These are phyloP conservation scores for Armadillidium nasatum DNA, from an alignment of 1,140 invertebrate species.

Conservation along the genomic window DNA sequence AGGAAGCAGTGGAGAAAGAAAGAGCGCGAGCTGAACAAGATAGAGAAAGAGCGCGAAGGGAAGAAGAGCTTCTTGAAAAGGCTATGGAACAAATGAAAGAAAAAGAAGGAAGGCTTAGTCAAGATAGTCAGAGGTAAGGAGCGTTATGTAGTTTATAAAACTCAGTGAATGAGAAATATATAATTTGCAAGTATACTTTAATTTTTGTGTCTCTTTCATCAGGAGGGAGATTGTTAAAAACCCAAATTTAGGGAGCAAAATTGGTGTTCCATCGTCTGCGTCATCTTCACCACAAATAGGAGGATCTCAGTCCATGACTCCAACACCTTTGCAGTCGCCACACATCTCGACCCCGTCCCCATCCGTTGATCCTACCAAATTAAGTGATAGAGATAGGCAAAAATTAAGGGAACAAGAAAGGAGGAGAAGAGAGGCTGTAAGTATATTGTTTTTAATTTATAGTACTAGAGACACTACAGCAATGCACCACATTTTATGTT, in stretches of 20 bases:
- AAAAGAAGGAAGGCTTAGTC: conserved; percentile 39
- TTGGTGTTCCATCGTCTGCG: conserved; percentile 26
- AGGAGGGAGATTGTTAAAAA: not conserved
- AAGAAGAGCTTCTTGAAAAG: conserved; percentile 72
- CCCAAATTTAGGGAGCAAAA: not conserved
- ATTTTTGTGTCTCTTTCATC: not conserved
- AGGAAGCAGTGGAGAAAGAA: conserved; percentile 78
- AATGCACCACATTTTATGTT: too few relatives aligned
- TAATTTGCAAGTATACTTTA: too few relatives aligned
- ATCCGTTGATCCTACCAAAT: conserved; percentile 33
- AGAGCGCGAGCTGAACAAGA: conserved; percentile 63
- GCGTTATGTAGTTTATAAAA: not conserved
- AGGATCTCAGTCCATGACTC: not conserved
- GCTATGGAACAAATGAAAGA: conserved; percentile 64
- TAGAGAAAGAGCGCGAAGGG: conserved; percentile 58
- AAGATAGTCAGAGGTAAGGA: conserved; percentile 32
- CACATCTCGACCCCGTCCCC: conserved; percentile 32
- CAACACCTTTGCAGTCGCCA: conserved; percentile 35
- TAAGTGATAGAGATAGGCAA: conserved; percentile 42
- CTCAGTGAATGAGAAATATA: not conserved
- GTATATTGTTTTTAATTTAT: conserved; percentile 49
- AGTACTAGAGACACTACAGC: not conserved
- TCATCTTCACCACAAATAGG: conserved; percentile 23
- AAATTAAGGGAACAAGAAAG: conserved; percentile 64
- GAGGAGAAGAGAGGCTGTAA: conserved; percentile 82